Percentiles rank a stretch among this genome's conserved stretches.
Evolutionary conservation across 1,140 invertebrate genomes (phyloP).

Genomic region (Elysia chlorotica): DNA sequence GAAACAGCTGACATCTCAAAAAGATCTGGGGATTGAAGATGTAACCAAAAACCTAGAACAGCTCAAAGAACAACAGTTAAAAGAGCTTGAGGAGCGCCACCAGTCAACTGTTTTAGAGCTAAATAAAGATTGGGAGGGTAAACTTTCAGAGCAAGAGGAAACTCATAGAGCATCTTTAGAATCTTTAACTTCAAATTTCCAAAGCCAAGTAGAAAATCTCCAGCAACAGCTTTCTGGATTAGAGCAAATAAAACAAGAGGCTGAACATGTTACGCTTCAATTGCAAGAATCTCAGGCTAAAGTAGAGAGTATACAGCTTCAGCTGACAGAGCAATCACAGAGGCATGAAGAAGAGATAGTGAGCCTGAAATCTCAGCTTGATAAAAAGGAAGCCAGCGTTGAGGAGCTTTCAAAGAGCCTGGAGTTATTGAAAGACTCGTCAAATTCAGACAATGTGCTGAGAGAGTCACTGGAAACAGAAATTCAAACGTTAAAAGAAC

Average conservation of each 20-base stretch:
- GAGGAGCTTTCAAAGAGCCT: background rate
- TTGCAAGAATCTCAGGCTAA: background rate
- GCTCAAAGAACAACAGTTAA: slow-evolving; percentile 37
- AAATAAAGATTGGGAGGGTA: slow-evolving; percentile 29
- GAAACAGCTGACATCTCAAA: slow-evolving; percentile 37
- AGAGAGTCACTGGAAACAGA: too few relatives aligned
- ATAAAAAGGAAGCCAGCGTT: slow-evolving; percentile 6
- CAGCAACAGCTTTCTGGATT: background rate
- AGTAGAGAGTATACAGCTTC: background rate
- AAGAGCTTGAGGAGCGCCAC: slow-evolving; percentile 35
- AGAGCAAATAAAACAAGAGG: background rate
- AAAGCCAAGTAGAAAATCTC: background rate
- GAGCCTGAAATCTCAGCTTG: background rate
- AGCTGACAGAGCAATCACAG: background rate
- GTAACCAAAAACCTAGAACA: slow-evolving; percentile 37
- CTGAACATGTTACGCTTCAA: too few relatives aligned
- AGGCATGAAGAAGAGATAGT: background rate
- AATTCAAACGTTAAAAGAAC: background rate
- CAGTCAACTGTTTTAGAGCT: slow-evolving; percentile 25
- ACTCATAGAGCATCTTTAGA: slow-evolving; percentile 14
- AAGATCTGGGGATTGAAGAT: slow-evolving; percentile 42
- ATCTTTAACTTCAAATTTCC: background rate
- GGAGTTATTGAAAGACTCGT: background rate
- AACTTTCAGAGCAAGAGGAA: slow-evolving; percentile 15
- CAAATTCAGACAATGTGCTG: too few relatives aligned